A percentile compares a stretch with the other conserved stretches of the same genome.
These are phyloP conservation scores for Podabrus alpinus DNA, from an alignment of 2,888 invertebrate genomes.

Conservation along the genomic window DNA sequence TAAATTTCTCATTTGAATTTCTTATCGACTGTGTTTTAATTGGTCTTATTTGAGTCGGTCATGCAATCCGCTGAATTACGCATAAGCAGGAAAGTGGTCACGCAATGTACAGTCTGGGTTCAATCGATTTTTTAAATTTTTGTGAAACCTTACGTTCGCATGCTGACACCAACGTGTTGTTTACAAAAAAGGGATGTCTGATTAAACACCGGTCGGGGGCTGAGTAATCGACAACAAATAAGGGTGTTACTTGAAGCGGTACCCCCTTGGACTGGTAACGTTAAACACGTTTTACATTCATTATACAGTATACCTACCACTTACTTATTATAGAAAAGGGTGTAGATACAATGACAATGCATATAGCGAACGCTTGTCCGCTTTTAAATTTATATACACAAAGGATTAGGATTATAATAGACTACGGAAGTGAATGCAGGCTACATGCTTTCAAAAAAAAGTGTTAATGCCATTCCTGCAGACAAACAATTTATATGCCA, in stretches of 20 bases:
- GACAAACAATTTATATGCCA: background rate
- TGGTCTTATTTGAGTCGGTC: background rate
- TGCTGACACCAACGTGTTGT: slow-evolving; percentile 13
- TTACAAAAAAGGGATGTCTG: slow-evolving; percentile 14
- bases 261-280: slow-evolving; percentile 34
- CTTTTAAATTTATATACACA: slow-evolving; percentile 25
- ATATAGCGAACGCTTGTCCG: slow-evolving; percentile 23
- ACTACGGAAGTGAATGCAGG: slow-evolving; percentile 24
- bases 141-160: slow-evolving; percentile 4
- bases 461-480: slow-evolving; percentile 17
- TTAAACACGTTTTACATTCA: slow-evolving; percentile 45
- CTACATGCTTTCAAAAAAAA: slow-evolving; percentile 10
- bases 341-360: slow-evolving; percentile 23
- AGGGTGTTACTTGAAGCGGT: slow-evolving; percentile 28
- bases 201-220: slow-evolving; percentile 18
- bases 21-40: background rate
- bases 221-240: slow-evolving; percentile 29
- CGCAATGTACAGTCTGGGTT: slow-evolving; percentile 3
- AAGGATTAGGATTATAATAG: slow-evolving; percentile 31
- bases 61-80: background rate
- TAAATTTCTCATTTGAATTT: background rate
- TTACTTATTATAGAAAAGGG: slow-evolving; percentile 36
- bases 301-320: slow-evolving; percentile 45
- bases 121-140: slow-evolving; percentile 9
- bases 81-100: slow-evolving; percentile 4